A percentile compares a stretch with the other conserved stretches of the same genome.
phyloP scores from a whole-genome alignment of 1,140 invertebrate genomes.

The Nixonia krombeini region DNA sequence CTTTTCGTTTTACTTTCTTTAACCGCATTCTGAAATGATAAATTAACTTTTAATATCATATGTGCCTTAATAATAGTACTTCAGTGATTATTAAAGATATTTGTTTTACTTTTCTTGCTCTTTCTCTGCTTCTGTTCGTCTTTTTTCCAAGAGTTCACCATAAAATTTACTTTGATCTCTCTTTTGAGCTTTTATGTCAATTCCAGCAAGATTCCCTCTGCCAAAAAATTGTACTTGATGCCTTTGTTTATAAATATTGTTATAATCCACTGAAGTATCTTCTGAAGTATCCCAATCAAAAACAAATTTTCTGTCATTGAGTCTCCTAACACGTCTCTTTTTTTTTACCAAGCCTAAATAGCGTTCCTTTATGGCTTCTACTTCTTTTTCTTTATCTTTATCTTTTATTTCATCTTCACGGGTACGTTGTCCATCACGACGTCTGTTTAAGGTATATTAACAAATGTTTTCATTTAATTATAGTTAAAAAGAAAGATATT shows the following conservation, averaged over 20 bases:
- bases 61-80: too few species aligned
- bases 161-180: constrained; percentile 99
- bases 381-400: constrained; percentile 92
- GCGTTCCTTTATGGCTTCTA: constrained; percentile 93
- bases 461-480: neutral
- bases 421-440: constrained; percentile 58
- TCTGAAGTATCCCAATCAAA: constrained; percentile 99
- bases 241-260: constrained; percentile 95
- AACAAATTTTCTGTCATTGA: constrained; percentile 99
- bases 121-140: constrained; percentile 96
- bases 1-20: constrained; percentile 94
- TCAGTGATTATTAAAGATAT: constrained; percentile 62
- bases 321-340: constrained; percentile 89
- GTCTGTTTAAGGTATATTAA: constrained; percentile 34
- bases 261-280: constrained; percentile 98
- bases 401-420: constrained; percentile 76
- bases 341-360: constrained; percentile 97
- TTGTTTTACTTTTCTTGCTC: constrained; percentile 94
- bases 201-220: constrained; percentile 96
- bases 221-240: constrained; percentile 99
- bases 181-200: constrained; percentile 98
- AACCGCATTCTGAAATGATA: constrained; percentile 82
- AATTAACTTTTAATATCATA: too few species aligned
- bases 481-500: too few species aligned
- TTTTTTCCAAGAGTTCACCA: constrained; percentile 94